Percentiles rank a stretch among this genome's conserved stretches.
Conservation (phyloP, 1,140 invertebrate genomes). For the Portunus trituberculatus region DNA sequence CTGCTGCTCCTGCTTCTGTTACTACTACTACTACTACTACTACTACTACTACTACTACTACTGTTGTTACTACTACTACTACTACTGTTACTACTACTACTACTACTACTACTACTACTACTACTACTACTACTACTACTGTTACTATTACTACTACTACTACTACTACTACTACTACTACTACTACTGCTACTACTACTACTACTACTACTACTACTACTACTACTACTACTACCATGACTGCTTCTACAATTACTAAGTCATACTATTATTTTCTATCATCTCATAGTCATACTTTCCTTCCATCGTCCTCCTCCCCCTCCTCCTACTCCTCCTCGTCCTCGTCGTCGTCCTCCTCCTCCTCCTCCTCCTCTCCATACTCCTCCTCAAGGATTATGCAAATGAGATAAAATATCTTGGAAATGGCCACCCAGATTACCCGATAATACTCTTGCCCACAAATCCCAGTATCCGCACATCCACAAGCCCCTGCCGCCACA, state of each 20-base stretch:
- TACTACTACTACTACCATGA: background rate
- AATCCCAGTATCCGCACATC: too few relatives aligned
- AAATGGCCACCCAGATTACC: too few relatives aligned
- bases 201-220: constrained; percentile 27
- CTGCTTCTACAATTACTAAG: background rate
- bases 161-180: background rate
- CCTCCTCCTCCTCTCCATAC: too few relatives aligned
- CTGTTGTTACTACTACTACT: background rate
- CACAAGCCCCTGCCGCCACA: too few relatives aligned
- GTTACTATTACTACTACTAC: background rate
- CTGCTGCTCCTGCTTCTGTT: constrained; percentile 1
- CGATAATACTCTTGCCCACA: too few relatives aligned
- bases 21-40: background rate
- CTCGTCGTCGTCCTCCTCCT: too few relatives aligned
- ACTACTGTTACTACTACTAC: constrained; percentile 25
- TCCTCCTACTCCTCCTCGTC: too few relatives aligned
- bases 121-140: constrained; percentile 17
- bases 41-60: background rate
- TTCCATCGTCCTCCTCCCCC: too few relatives aligned
- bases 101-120: constrained; percentile 28
- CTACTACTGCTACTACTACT: constrained; percentile 1
- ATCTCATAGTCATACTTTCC: too few relatives aligned
- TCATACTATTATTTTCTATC: too few relatives aligned
- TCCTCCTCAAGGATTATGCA: too few relatives aligned
- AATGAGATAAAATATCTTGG: too few relatives aligned